These are phyloP conservation scores for Drosophila dunni DNA, from an alignment of 1,140 invertebrate genomes.

Conservation along the genomic window DNA sequence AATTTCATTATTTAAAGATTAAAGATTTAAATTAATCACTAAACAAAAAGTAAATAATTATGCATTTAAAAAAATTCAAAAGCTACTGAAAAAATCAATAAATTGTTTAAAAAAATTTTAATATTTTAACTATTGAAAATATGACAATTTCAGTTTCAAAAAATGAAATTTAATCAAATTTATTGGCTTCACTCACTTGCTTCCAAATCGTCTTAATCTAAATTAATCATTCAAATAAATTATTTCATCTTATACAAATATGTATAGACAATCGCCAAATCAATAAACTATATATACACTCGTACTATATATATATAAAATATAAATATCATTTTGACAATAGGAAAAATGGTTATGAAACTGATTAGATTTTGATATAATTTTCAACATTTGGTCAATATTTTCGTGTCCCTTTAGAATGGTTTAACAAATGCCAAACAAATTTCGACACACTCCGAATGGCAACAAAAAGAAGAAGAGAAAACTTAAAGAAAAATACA, in stretches of 20 bases:
- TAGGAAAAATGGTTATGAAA: slow-evolving; percentile 44
- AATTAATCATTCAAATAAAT: background rate
- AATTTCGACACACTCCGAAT: slow-evolving; percentile 26
- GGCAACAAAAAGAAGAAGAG: slow-evolving; percentile 6
- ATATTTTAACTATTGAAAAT: background rate
- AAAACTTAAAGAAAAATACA: background rate
- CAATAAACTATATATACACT: slow-evolving; percentile 22
- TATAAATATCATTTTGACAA: slow-evolving; percentile 61
- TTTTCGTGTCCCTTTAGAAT: slow-evolving; percentile 37
- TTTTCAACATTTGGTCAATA: slow-evolving; percentile 33
- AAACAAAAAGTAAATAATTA: too few species aligned
- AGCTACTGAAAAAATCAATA: too few species aligned
- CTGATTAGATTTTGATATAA: slow-evolving; percentile 40
- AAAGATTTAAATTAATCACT: background rate
- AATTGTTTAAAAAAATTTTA: background rate
- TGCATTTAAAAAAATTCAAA: too few species aligned
- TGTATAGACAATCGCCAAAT: slow-evolving; percentile 56
- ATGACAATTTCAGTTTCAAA: too few species aligned
- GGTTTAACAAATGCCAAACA: slow-evolving; percentile 25
- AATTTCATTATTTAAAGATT: too few species aligned
- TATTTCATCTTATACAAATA: slow-evolving; percentile 37
- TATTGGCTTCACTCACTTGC: background rate
- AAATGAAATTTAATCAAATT: background rate
- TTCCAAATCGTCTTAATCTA: background rate
- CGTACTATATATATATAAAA: background rate